Evolutionary conservation across 2,888 invertebrate genomes (phyloP), one percentile per base, ranked within the genome.

Genomic region (Caradrina kadenii): DNA sequence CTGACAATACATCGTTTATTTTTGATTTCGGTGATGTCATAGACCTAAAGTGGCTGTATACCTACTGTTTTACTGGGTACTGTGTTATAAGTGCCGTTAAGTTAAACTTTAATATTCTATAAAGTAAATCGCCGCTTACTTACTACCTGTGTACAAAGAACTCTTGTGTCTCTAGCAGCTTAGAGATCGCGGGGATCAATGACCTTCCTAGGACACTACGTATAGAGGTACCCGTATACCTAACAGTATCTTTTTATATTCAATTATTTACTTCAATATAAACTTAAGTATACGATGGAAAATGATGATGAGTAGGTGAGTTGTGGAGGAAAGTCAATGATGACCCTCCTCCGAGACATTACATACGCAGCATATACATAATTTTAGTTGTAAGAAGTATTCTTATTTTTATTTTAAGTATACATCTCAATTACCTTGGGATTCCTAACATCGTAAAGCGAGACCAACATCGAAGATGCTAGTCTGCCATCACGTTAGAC

Each of bases 1-100:
- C 39, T 35, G 26, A 65, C 61, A 65, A 49, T 61, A 53, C 52
- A 11, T n/a, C 42, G 73, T 65, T 65, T 65, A 78, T 78, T 78
- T 62, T 42, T 58, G 66, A 75, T 78, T 73, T 58, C 8, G 79
- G 31, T 75, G 53, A 64, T 75, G 73, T 72, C 66, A 78, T 58
- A 22, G 49, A 26, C 11, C 35, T 60, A 61, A 69, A 54, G 10
- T 49, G 48, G 39, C 15, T 35, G 22, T 19, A 15, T 15, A 42
- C 52, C 22, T 15, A 22, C 52, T 63, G 31, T 48, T 70, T 68
- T 45, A 15, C 22, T 61, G 45, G 22, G 49, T 54, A 22, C 61
- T 52, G 19, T 63, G 48, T 56, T 45, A 45, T 60, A 49, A 61
- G 66, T 73, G 8, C 49, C 62, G 21, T 60, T 56, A 60, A 50